A percentile compares a stretch with the other conserved stretches of the same genome.
These are phyloP conservation scores for Melanostigma gelatinosum DNA, from an alignment of 2,113 vertebrate genomes.

Conservation along the genomic window DNA sequence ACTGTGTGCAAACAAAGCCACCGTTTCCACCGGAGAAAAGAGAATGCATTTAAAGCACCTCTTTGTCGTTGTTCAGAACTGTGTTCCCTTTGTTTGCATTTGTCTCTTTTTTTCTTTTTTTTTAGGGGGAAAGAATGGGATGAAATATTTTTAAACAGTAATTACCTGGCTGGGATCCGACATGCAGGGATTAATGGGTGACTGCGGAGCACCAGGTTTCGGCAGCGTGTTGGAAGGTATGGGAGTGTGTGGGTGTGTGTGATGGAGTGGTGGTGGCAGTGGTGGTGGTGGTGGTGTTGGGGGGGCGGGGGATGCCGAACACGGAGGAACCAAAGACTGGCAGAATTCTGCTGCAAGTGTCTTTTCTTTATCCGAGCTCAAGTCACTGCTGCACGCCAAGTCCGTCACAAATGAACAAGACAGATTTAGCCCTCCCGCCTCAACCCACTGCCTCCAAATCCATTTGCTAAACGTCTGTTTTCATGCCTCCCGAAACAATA, in stretches of 20 bases:
- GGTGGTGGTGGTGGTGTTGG: not conserved
- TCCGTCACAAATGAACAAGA: constrained; percentile 77
- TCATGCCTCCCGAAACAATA: constrained; percentile 68
- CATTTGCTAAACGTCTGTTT: constrained; percentile 72
- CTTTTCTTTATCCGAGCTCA: constrained; percentile 76
- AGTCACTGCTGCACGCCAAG: constrained; percentile 80
- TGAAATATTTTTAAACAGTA: constrained; percentile 99
- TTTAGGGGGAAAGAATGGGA: constrained; percentile 91
- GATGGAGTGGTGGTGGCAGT: constrained; percentile 51
- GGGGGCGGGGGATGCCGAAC: constrained; percentile 27
- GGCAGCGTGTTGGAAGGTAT: constrained; percentile 94
- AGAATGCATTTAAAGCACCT: constrained; percentile 77
- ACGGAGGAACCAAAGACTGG: constrained; percentile 71
- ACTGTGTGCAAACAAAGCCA: constrained; percentile 80
- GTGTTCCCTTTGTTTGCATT: constrained; percentile 82
- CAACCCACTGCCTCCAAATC: constrained; percentile 72
- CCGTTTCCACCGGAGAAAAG: constrained; percentile 76
- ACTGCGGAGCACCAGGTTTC: constrained; percentile 93
- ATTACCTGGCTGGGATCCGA: constrained; percentile 98
- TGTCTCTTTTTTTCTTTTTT: constrained; percentile 76
- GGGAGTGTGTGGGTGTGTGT: constrained; percentile 67
- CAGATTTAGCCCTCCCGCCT: constrained; percentile 74
- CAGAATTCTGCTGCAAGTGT: constrained; percentile 76
- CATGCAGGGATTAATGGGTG: constrained; percentile 98
- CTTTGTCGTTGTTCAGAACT: constrained; percentile 83